A percentile compares a stretch with the other conserved stretches of the same genome.
phyloP scores from a whole-genome alignment of 2,888 invertebrate species.

The Chrysomela aeneicollis region DNA sequence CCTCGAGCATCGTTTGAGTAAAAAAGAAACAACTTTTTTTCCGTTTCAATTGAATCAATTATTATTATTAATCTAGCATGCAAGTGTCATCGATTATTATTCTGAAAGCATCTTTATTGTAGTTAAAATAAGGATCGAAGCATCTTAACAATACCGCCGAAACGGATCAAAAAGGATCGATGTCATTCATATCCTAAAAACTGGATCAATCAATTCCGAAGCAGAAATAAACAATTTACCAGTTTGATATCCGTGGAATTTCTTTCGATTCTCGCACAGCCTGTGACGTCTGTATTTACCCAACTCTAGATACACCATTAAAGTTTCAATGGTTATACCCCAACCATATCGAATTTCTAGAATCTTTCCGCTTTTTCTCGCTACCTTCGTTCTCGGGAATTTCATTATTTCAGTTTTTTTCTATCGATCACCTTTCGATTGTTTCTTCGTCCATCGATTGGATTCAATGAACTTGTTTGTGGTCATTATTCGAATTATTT shows the following conservation, averaged over 20 bases:
- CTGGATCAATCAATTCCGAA: conserved; percentile 26
- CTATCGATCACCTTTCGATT: background rate
- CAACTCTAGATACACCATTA: conserved; percentile 25
- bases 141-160: conserved; percentile 4
- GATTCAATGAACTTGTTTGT: conserved; percentile 2
- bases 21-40: too few species aligned
- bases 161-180: background rate
- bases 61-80: too few species aligned
- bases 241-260: conserved; percentile 30
- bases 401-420: conserved; percentile 16
- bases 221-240: conserved; percentile 34
- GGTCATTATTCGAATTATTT: background rate
- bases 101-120: background rate
- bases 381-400: conserved; percentile 5
- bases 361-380: conserved; percentile 13
- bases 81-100: too few species aligned
- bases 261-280: conserved; percentile 23
- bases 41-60: background rate
- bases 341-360: conserved; percentile 27
- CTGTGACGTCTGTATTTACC: conserved; percentile 34
- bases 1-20: too few species aligned
- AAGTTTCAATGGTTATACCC: conserved; percentile 27
- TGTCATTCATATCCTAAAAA: conserved; percentile 20
- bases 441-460: background rate
- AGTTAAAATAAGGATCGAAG: background rate